Base-by-base conservation (phyloP, 1,140 invertebrate species). In the Zaprionus tsacasi region DNA sequence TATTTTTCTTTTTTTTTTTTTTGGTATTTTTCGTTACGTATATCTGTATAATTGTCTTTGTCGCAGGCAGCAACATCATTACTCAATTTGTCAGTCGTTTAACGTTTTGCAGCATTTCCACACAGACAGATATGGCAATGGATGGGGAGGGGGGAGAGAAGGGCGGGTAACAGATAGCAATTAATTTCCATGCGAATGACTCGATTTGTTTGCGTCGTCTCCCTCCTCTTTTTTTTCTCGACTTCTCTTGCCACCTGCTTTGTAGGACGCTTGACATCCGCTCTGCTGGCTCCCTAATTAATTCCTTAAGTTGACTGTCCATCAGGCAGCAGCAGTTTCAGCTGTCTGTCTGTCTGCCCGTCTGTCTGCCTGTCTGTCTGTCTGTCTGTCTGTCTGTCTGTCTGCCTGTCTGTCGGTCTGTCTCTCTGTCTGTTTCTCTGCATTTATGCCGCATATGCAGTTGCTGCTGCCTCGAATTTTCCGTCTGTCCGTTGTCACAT, bases 161-260 rank as follows among this genome's bases (percentile, higher is more conserved):
- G 40, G n/a, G n/a, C 7, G 1, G 15, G n/a, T n/a, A 8, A 45
- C 40, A 59, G 78, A 70, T 36, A 71, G 68, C 82, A 81, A 86
- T 86, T 86, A 86, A 81, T 87, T 86, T 86, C 72, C 71, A 87
- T 87, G 82, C 50, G 70, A 79, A 87, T 68, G 70, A 74, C 69
- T 86, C 78, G 72, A 79, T 86, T 87, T 82, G 67, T 78, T 45
- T 45, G 40, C 40, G 40, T 45, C 40, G n/a, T 7, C n/a, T 3
- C n/a, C n/a, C 40, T 45, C 69, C 55, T 12, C 50, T 71, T 50
- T 60, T 36, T 15, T 52, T 21, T 3, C 27, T 30, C 27, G 1
- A 21, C 6, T 21, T 21, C 21, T 21, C 21, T 21, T 27, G 15
- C 35, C 64, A 60, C 30, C 45, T 50, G 52, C 60, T 67, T 67